phyloP scores from a whole-genome alignment of 2,888 invertebrate species.

The Apodemia zela region DNA sequence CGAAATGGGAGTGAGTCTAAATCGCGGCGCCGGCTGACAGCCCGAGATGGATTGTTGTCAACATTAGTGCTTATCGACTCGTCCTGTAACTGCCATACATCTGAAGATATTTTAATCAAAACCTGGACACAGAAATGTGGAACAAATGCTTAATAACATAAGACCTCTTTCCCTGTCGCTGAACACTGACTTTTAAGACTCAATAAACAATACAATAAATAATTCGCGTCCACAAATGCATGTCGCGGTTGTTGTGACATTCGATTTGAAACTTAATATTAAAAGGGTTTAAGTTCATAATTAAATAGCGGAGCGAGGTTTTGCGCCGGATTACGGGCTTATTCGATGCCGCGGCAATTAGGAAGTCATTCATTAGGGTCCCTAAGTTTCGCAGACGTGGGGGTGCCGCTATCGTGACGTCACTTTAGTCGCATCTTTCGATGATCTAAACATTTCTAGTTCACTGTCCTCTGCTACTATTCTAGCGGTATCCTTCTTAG shows the following conservation, averaged over 20 bases:
- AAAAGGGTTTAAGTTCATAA: slow-evolving; percentile 69
- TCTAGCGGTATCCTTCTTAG: too few relatives aligned
- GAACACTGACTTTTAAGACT: slow-evolving; percentile 43
- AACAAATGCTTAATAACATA: slow-evolving; percentile 43
- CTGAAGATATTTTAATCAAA: slow-evolving; percentile 13
- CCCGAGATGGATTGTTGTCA: slow-evolving; percentile 75
- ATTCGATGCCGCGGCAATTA: slow-evolving; percentile 77
- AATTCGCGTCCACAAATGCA: slow-evolving; percentile 58
- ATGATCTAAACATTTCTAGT: slow-evolving; percentile 39
- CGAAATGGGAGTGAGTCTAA: slow-evolving; percentile 75
- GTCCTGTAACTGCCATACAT: slow-evolving; percentile 43
- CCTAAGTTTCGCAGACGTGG: slow-evolving; percentile 79
- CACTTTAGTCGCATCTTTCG: slow-evolving; percentile 53
- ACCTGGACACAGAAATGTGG: slow-evolving; percentile 34
- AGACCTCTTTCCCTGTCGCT: slow-evolving; percentile 46
- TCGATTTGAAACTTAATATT: slow-evolving; percentile 68
- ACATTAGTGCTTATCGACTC: slow-evolving; percentile 75
- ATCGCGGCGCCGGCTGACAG: slow-evolving; percentile 73
- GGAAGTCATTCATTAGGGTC: slow-evolving; percentile 80
- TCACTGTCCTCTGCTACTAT: slow-evolving; percentile 38
- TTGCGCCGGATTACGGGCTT: slow-evolving; percentile 71
- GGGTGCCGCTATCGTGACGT: slow-evolving; percentile 69
- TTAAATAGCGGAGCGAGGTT: slow-evolving; percentile 56
- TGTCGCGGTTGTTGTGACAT: slow-evolving; percentile 59
- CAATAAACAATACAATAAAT: slow-evolving; percentile 43